Conservation (phyloP, 30 jellyfish, hydroid and myxozoan species). For the Turritopsis rubra region DNA sequence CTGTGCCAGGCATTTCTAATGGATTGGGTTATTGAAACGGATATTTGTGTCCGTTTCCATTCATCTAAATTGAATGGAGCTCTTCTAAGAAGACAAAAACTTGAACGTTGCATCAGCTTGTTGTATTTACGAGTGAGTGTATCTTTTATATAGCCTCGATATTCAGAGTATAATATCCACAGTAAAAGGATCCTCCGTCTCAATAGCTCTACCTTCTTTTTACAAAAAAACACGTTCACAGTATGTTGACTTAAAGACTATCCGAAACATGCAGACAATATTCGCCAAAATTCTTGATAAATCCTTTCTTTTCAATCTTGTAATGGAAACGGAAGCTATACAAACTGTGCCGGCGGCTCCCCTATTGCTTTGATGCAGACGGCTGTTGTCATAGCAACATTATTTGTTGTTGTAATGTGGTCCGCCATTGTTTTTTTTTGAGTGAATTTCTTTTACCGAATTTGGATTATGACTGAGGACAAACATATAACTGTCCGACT, state of each 20-base stretch:
- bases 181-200: too few species aligned
- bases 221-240: too few species aligned
- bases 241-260: background rate
- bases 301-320: background rate
- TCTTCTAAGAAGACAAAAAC: too few species aligned
- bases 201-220: too few species aligned
- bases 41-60: background rate
- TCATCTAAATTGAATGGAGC: background rate
- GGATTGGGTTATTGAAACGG: too few species aligned
- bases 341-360: background rate
- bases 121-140: too few species aligned
- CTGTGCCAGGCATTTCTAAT: background rate
- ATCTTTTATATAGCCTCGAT: too few species aligned
- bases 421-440: background rate
- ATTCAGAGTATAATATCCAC: too few species aligned
- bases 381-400: background rate
- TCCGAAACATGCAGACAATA: background rate
- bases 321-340: background rate
- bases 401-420: background rate
- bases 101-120: too few species aligned
- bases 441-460: background rate
- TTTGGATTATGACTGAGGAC: background rate
- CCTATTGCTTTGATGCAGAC: background rate
- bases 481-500: background rate
- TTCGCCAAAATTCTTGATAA: background rate